Evolutionary conservation across 2,797 vertebrate genomes (phyloP).

Genomic region (Varecia variegata): DNA sequence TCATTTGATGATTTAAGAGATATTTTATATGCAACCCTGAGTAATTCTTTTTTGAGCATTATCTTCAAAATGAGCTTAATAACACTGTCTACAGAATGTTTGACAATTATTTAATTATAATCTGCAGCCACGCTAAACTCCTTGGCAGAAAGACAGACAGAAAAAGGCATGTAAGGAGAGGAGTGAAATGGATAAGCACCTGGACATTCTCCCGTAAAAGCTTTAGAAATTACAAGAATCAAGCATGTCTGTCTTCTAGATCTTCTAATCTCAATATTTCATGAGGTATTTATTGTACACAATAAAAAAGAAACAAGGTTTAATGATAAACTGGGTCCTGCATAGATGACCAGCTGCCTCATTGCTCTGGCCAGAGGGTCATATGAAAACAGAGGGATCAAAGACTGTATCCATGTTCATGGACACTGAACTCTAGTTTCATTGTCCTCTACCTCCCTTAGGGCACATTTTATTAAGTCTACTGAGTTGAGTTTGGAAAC

Average conservation of each 20-base stretch:
- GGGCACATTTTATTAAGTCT: neutral
- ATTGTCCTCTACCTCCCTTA: neutral
- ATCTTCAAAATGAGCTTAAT: neutral
- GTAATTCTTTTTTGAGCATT: neutral
- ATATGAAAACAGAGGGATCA: neutral
- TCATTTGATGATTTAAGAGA: neutral
- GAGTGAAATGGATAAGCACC: neutral
- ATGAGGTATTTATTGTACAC: neutral
- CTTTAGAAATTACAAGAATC: neutral
- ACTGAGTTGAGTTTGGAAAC: neutral
- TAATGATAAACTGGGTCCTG: neutral
- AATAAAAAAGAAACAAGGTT: neutral
- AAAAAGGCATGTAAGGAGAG: neutral
- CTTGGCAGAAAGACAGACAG: neutral
- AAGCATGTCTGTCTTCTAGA: neutral
- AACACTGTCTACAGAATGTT: neutral
- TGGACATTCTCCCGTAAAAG: neutral
- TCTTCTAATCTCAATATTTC: neutral
- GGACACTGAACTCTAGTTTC: neutral
- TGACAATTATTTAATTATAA: slow-evolving; percentile 25
- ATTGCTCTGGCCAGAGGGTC: neutral
- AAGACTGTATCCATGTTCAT: neutral
- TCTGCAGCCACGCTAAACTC: neutral
- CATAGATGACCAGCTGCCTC: neutral
- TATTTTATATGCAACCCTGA: neutral